A percentile compares a stretch with the other conserved stretches of the same genome.
phyloP scores from a whole-genome alignment of 2,888 invertebrate species.

The Agriopis marginaria region DNA sequence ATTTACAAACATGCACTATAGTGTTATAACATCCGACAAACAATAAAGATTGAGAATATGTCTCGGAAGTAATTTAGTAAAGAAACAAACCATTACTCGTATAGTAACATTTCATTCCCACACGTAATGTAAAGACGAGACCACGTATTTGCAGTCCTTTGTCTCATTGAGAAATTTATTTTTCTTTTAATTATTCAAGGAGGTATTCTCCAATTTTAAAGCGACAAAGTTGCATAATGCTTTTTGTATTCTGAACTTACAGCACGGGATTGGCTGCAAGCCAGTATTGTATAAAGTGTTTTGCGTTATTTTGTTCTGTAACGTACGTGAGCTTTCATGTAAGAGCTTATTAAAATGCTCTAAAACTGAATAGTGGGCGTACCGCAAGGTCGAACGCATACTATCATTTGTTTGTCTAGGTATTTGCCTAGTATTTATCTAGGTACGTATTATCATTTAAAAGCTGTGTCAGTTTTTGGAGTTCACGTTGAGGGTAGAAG shows the following conservation, averaged over 20 bases:
- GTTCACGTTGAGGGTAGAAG: no score
- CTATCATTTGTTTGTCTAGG: background rate
- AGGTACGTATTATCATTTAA: background rate
- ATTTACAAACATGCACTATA: slow-evolving; percentile 8
- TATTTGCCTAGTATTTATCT: background rate
- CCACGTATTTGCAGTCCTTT: background rate
- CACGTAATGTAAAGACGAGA: slow-evolving; percentile 32
- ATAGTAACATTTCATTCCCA: slow-evolving; percentile 52
- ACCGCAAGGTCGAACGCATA: slow-evolving; percentile 8
- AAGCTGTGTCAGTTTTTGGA: no score
- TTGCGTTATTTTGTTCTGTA: slow-evolving; percentile 27
- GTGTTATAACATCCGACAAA: slow-evolving; percentile 19
- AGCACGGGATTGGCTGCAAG: slow-evolving; percentile 42
- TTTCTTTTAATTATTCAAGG: background rate
- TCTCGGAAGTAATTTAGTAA: slow-evolving; percentile 46
- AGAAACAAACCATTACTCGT: slow-evolving; percentile 51
- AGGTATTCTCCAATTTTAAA: background rate
- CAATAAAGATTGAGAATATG: slow-evolving; percentile 15
- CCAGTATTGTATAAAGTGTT: slow-evolving; percentile 47
- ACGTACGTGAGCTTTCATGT: slow-evolving; percentile 14
- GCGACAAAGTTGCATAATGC: slow-evolving; percentile 19
- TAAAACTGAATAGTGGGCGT: slow-evolving; percentile 8
- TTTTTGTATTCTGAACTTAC: background rate
- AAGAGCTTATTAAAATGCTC: slow-evolving; percentile 12
- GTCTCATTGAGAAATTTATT: background rate